Evolutionary conservation across 2,113 vertebrate genomes (phyloP).

Genomic region (Nestor notabilis): DNA sequence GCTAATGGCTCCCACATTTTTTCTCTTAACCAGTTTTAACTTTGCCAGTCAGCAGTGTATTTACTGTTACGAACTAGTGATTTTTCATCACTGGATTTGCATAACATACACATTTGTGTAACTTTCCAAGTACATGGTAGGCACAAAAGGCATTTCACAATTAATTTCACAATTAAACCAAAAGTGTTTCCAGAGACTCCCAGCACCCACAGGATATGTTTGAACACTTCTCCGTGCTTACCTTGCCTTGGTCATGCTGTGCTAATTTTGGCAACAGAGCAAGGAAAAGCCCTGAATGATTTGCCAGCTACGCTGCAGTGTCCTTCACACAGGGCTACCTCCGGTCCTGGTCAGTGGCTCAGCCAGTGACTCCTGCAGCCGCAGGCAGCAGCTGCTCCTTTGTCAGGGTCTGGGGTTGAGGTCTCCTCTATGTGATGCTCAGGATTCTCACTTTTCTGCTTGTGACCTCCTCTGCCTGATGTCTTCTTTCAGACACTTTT

Average conservation of each 20-base stretch:
- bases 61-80: not conserved
- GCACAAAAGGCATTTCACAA: not conserved
- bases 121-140: not conserved
- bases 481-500: not conserved
- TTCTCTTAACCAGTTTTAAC: not conserved
- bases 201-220: not conserved
- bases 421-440: not conserved
- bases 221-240: not conserved
- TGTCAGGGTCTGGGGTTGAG: not conserved
- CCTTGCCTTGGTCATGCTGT: not conserved
- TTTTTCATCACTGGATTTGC: not conserved
- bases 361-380: not conserved
- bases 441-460: not conserved
- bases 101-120: not conserved
- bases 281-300: not conserved
- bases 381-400: not conserved
- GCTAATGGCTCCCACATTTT: not conserved
- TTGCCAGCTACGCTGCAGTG: not conserved
- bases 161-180: not conserved
- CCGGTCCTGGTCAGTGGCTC: rapidly evolving
- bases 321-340: not conserved
- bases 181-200: not conserved
- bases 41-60: not conserved
- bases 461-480: not conserved
- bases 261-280: not conserved